These are phyloP conservation scores for Leucophora obtusa DNA, from an alignment of 2,888 invertebrate species.

Conservation along the genomic window DNA sequence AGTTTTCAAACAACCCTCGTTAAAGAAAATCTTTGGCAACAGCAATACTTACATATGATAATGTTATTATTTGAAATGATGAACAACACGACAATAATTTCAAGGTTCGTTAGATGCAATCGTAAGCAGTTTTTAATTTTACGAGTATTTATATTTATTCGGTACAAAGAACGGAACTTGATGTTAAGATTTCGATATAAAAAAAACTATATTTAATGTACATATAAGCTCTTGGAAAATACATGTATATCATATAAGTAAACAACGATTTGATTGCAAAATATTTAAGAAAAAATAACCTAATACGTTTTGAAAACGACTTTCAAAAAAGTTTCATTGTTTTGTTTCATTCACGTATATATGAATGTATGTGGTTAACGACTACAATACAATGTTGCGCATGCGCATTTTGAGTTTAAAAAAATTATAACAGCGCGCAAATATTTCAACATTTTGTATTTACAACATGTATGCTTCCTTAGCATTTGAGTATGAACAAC, in stretches of 20 bases:
- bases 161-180: slow-evolving; percentile 64
- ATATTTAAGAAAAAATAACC: slow-evolving; percentile 32
- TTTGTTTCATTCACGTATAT: slow-evolving; percentile 12
- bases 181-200: slow-evolving; percentile 37
- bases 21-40: slow-evolving; percentile 15
- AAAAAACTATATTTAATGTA: slow-evolving; percentile 32
- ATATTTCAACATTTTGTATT: slow-evolving; percentile 43
- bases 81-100: slow-evolving; percentile 74
- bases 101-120: slow-evolving; percentile 77
- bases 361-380: not conserved
- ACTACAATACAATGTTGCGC: slow-evolving; percentile 18
- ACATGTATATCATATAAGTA: not conserved
- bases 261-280: slow-evolving; percentile 51
- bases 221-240: not conserved
- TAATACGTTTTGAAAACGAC: slow-evolving; percentile 24
- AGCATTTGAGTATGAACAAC: slow-evolving; percentile 18
- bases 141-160: slow-evolving; percentile 51
- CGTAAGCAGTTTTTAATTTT: slow-evolving; percentile 48
- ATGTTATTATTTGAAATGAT: slow-evolving; percentile 18
- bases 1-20: slow-evolving; percentile 21
- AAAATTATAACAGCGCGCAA: slow-evolving; percentile 28
- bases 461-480: slow-evolving; percentile 53
- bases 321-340: slow-evolving; percentile 51
- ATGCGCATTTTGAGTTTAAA: slow-evolving; percentile 24
- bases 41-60: slow-evolving; percentile 10